Conservation (phyloP, 2,797 vertebrate genomes). For the Vespertilio murinus region DNA sequence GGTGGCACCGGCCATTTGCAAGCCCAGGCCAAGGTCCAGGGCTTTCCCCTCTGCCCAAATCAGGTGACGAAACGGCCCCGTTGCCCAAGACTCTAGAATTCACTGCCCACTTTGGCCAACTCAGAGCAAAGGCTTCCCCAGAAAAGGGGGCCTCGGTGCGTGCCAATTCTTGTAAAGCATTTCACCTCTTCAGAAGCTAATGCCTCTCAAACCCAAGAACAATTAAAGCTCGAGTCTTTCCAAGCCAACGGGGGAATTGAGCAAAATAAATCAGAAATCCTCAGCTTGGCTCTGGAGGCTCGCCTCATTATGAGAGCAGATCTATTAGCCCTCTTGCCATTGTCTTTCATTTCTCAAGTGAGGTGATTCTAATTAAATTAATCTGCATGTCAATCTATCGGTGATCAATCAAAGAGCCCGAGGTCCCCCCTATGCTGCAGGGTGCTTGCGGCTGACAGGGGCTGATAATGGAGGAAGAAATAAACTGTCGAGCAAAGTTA, state of each 20-base stretch:
- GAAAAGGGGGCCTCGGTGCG: slow-evolving; percentile 80
- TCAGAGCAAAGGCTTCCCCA: slow-evolving; percentile 79
- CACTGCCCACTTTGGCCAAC: slow-evolving; percentile 66
- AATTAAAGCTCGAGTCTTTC: slow-evolving; percentile 88
- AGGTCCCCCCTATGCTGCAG: slow-evolving; percentile 84
- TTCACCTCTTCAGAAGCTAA: slow-evolving; percentile 87
- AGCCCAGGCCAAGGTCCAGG: background rate
- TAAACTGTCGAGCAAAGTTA: slow-evolving; percentile 90
- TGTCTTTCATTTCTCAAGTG: slow-evolving; percentile 92
- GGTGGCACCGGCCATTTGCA: background rate
- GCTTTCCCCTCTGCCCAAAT: background rate
- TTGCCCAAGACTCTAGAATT: slow-evolving; percentile 74
- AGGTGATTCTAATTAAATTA: slow-evolving; percentile 93
- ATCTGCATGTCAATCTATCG: slow-evolving; percentile 92
- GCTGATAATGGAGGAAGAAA: slow-evolving; percentile 91
- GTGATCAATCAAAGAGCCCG: slow-evolving; percentile 89
- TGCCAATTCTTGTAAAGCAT: slow-evolving; percentile 86
- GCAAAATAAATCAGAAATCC: slow-evolving; percentile 88
- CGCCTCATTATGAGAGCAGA: slow-evolving; percentile 88
- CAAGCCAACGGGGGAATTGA: slow-evolving; percentile 85
- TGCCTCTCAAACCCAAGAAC: slow-evolving; percentile 89
- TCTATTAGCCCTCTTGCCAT: slow-evolving; percentile 89
- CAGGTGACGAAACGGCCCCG: slow-evolving; percentile 49
- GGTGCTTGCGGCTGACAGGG: slow-evolving; percentile 88
- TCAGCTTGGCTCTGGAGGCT: slow-evolving; percentile 85